Percentiles rank a stretch among this genome's conserved stretches.
Conservation (phyloP, 1,140 invertebrate genomes). For the Anthonomus grandis region DNA sequence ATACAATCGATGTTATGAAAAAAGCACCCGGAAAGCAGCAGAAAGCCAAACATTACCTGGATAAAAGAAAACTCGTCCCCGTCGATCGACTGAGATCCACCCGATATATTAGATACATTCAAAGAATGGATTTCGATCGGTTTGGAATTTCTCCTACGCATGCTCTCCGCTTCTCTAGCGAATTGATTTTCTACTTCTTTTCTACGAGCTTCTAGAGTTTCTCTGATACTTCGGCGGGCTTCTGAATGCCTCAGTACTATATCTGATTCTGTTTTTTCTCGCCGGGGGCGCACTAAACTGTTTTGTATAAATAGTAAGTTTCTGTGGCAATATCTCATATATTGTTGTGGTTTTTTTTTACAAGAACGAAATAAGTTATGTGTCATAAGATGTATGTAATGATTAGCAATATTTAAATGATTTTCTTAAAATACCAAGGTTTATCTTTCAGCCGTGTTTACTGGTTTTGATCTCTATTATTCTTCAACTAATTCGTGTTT, state of each 20-base stretch:
- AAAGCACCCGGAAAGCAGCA: slow-evolving; percentile 30
- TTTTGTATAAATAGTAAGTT: slow-evolving; percentile 12
- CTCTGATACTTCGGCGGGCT: slow-evolving; percentile 48
- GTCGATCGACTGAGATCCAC: slow-evolving; percentile 35
- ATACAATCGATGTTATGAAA: slow-evolving; percentile 6
- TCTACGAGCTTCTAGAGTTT: slow-evolving; percentile 50
- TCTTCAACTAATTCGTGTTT: no score
- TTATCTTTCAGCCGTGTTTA: no score
- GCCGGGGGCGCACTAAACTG: slow-evolving; percentile 58
- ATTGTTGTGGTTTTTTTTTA: not conserved
- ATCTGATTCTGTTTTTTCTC: slow-evolving; percentile 84
- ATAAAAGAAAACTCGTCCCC: slow-evolving; percentile 46
- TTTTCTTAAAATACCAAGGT: no score
- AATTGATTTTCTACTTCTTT: slow-evolving; percentile 50
- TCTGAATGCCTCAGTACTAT: slow-evolving; percentile 67
- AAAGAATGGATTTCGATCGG: slow-evolving; percentile 47
- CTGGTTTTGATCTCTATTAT: no score
- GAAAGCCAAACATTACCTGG: slow-evolving; percentile 42
- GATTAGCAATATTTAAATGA: no score
- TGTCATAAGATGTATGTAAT: no score
- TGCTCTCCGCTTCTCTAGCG: slow-evolving; percentile 48
- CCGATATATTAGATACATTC: slow-evolving; percentile 34
- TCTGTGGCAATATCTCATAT: slow-evolving; percentile 1
- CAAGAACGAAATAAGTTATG: not conserved
- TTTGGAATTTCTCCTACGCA: slow-evolving; percentile 49